A percentile compares a stretch with the other conserved stretches of the same genome.
Evolutionary conservation across 2,888 invertebrate species (phyloP).

Genomic region (Stenotaenia linearis): DNA sequence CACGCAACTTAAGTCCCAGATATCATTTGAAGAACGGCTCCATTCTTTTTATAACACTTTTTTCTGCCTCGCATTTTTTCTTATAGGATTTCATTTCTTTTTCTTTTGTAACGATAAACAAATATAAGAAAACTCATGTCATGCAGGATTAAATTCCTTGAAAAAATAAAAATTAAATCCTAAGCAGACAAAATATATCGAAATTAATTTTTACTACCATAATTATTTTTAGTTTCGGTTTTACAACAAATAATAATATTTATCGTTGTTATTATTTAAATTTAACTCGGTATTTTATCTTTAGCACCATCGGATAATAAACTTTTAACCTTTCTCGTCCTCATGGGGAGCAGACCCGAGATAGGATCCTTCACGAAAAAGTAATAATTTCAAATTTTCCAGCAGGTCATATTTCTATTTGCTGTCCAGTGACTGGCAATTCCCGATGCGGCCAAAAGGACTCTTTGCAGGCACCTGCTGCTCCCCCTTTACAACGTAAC

Average conservation of each 20-base stretch:
- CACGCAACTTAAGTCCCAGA: slow-evolving; percentile 5
- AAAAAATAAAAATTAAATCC: background rate
- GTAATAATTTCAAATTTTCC: slow-evolving; percentile 19
- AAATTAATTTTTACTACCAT: background rate
- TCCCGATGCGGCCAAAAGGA: slow-evolving; percentile 5
- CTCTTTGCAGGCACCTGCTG: slow-evolving; percentile 19
- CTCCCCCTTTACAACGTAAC: background rate
- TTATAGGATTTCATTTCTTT: background rate
- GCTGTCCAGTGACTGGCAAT: slow-evolving; percentile 19
- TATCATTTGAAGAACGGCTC: background rate
- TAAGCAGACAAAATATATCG: background rate
- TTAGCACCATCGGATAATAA: background rate
- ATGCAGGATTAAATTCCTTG: background rate
- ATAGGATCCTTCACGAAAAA: slow-evolving; percentile 19
- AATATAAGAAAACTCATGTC: background rate
- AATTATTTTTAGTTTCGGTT: no score
- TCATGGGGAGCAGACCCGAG: background rate
- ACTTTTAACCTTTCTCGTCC: background rate
- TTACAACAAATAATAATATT: background rate
- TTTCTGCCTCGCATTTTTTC: background rate
- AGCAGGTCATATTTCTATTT: slow-evolving; percentile 19
- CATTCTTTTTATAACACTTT: background rate
- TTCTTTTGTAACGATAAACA: slow-evolving; percentile 10
- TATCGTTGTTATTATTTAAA: background rate
- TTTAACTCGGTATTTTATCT: background rate